A percentile compares a stretch with the other conserved stretches of the same genome.
phyloP scores from a whole-genome alignment of 2,113 vertebrate species.

The Anolis sagrei region DNA sequence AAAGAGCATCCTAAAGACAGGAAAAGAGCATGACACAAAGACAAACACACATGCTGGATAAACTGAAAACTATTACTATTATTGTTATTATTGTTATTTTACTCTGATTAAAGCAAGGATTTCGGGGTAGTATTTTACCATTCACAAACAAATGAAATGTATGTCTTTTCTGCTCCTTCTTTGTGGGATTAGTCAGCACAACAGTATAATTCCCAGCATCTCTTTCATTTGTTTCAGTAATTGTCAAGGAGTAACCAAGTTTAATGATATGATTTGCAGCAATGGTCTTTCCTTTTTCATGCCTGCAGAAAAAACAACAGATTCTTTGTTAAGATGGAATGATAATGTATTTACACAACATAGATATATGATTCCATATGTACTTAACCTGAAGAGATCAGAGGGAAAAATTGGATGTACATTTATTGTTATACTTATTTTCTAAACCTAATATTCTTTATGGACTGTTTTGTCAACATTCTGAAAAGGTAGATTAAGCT shows the following conservation, averaged over 20 bases:
- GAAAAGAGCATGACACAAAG: slow-evolving; percentile 64
- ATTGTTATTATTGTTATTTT: not conserved
- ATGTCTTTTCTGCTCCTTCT: slow-evolving; percentile 84
- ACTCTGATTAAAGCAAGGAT: not conserved
- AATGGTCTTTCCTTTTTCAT: slow-evolving; percentile 84
- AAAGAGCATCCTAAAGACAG: slow-evolving; percentile 47
- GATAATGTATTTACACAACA: not conserved
- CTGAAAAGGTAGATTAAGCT: no score
- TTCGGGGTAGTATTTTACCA: slow-evolving; percentile 66
- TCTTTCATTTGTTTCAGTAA: slow-evolving; percentile 83
- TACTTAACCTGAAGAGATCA: no score
- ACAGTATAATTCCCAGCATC: slow-evolving; percentile 93
- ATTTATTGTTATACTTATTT: no score
- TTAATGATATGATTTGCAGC: slow-evolving; percentile 82
- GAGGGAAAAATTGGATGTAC: no score
- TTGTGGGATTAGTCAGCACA: slow-evolving; percentile 86
- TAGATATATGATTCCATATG: not conserved
- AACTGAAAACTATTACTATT: slow-evolving; percentile 4
- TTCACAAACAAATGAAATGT: slow-evolving; percentile 86
- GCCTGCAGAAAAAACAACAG: slow-evolving; percentile 73
- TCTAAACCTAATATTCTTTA: no score
- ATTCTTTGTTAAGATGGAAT: not conserved
- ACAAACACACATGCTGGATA: slow-evolving; percentile 54
- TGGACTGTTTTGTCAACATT: no score
- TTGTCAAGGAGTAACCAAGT: slow-evolving; percentile 79